Conservation (phyloP, 2,888 invertebrate species). For the Campopleginae sp. region DNA sequence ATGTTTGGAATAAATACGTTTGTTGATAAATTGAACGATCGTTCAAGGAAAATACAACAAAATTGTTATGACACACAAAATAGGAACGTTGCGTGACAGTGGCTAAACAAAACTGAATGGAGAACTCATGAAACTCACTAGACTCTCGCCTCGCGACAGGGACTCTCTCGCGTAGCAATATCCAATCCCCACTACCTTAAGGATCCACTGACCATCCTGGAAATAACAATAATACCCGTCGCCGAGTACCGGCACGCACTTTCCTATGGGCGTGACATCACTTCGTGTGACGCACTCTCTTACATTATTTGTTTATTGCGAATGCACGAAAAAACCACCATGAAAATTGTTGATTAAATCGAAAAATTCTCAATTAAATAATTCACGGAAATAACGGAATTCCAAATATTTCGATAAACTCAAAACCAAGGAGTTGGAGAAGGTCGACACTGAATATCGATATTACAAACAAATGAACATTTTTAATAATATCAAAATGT, state of each 20-base stretch:
- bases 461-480: no score
- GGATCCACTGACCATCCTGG: conserved; percentile 19
- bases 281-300: conserved; percentile 5
- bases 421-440: no score
- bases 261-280: conserved; percentile 26
- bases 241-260: conserved; percentile 14
- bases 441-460: no score
- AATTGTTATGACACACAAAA: not conserved
- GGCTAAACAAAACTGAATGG: conserved; percentile 67
- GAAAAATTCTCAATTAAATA: not conserved
- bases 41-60: not conserved
- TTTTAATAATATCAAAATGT: no score
- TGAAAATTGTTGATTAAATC: not conserved
- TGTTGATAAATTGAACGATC: not conserved
- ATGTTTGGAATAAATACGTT: not conserved
- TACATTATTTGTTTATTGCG: not conserved
- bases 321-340: not conserved
- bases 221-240: conserved; percentile 11
- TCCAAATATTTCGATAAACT: no score
- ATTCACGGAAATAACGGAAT: not conserved
- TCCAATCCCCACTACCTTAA: conserved; percentile 38
- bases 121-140: conserved; percentile 45
- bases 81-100: conserved; percentile 50
- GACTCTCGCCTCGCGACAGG: conserved; percentile 20
- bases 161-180: conserved; percentile 31